phyloP scores from a whole-genome alignment of 2,797 vertebrate species.

The Pangasius djambal region DNA sequence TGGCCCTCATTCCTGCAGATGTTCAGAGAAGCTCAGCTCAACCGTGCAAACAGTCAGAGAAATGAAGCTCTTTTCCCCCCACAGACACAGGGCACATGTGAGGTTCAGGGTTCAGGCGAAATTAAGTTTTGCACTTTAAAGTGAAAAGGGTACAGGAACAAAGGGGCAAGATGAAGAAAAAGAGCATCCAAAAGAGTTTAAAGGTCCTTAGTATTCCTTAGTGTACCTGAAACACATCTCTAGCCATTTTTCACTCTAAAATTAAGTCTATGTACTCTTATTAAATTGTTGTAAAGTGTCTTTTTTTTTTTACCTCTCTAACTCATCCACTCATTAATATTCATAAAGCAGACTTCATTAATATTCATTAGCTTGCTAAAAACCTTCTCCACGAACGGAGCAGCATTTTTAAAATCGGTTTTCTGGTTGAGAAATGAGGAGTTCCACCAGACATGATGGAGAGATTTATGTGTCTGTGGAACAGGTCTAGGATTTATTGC shows the following conservation, averaged over 20 bases:
- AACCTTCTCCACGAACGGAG: not conserved
- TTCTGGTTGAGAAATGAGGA: slow-evolving; percentile 2
- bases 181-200: not conserved
- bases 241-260: not conserved
- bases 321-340: not conserved
- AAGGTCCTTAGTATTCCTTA: not conserved
- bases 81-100: not conserved
- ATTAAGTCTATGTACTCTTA: not conserved
- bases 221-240: not conserved
- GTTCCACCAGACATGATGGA: not conserved
- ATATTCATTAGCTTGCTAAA: not conserved
- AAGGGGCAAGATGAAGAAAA: not conserved
- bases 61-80: not conserved
- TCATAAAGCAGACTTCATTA: slow-evolving; percentile 5
- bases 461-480: not conserved
- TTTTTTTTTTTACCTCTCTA: not conserved
- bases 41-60: slow-evolving; percentile 7
- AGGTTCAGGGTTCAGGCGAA: not conserved
- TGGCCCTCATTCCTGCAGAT: slow-evolving; percentile 47
- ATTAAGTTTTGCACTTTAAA: not conserved
- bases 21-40: slow-evolving; percentile 44
- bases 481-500: not conserved
- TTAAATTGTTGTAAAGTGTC: slow-evolving; percentile 2
- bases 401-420: not conserved
- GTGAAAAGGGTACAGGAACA: slow-evolving; percentile 9